These are phyloP conservation scores for Erpornis zantholeuca DNA, from an alignment of 2,113 vertebrate genomes.

Conservation along the genomic window DNA sequence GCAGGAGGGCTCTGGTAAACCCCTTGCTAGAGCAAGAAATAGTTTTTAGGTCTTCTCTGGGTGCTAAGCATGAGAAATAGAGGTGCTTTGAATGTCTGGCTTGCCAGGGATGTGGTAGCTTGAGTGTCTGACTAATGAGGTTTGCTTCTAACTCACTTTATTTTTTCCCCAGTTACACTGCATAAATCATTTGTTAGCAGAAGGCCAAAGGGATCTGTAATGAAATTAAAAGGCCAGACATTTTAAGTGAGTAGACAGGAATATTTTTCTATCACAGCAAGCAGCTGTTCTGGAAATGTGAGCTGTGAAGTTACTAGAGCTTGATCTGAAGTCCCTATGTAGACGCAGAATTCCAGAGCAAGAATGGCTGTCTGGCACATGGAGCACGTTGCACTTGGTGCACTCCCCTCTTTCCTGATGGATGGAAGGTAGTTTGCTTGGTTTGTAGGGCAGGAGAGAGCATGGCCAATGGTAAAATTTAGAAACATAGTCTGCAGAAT, in stretches of 20 bases:
- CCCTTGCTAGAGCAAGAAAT: not conserved
- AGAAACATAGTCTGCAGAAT: not conserved
- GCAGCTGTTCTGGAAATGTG: not conserved
- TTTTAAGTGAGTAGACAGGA: not conserved
- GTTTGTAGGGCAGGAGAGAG: not conserved
- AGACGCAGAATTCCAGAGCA: not conserved
- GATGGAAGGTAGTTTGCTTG: not conserved
- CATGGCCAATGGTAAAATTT: not conserved
- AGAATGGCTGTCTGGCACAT: not conserved
- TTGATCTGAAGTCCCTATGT: not conserved
- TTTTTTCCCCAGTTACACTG: not conserved
- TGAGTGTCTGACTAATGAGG: not conserved
- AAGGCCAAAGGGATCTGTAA: not conserved
- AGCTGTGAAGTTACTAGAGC: not conserved
- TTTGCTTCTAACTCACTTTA: not conserved
- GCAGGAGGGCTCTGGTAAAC: not conserved
- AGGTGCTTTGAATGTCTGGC: not conserved
- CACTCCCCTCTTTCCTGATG: not conserved
- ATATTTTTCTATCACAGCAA: not conserved
- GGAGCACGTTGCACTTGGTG: not conserved
- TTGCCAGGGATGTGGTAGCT: not conserved
- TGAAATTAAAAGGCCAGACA: not conserved
- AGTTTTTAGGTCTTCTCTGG: not conserved
- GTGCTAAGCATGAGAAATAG: not conserved
- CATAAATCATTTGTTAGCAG: not conserved